phyloP scores from a whole-genome alignment of 2,888 invertebrate genomes.

The Drosophila monieri region DNA sequence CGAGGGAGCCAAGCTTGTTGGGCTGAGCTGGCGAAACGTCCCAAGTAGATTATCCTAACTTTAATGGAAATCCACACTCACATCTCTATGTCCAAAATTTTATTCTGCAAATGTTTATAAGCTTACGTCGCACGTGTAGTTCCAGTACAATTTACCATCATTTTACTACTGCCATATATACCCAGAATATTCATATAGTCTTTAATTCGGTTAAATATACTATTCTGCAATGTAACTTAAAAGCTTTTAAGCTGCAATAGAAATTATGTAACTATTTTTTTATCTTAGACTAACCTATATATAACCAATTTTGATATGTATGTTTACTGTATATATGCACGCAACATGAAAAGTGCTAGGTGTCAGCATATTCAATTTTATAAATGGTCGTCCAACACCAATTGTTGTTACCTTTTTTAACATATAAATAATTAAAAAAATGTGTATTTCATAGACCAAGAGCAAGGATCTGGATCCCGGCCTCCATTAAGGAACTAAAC shows the following conservation, averaged over 20 bases:
- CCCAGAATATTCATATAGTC: slow-evolving; percentile 98
- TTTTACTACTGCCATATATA: slow-evolving; percentile 99
- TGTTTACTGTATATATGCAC: no score
- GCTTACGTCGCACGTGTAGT: slow-evolving; percentile 87
- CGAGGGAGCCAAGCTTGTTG: no score
- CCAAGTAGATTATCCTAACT: slow-evolving; percentile 94
- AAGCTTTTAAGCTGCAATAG: slow-evolving; percentile 95
- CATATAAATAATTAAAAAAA: not conserved
- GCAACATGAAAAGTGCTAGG: no score
- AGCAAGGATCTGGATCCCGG: no score
- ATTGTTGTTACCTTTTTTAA: slow-evolving; percentile 1
- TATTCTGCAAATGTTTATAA: slow-evolving; percentile 94
- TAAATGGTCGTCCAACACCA: no score
- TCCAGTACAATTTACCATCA: slow-evolving; percentile 96
- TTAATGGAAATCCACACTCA: slow-evolving; percentile 91
- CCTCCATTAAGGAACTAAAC: no score
- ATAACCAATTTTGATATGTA: no score
- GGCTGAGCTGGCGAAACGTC: no score
- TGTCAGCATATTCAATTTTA: no score
- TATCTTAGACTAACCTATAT: not conserved
- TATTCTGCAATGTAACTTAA: slow-evolving; percentile 96
- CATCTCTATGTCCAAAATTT: slow-evolving; percentile 95
- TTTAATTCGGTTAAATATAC: slow-evolving; percentile 99
- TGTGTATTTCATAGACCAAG: no score
- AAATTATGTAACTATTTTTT: not conserved